These are phyloP conservation scores for Connochaetes taurinus DNA, from an alignment of 2,113 vertebrate genomes.

Conservation along the genomic window DNA sequence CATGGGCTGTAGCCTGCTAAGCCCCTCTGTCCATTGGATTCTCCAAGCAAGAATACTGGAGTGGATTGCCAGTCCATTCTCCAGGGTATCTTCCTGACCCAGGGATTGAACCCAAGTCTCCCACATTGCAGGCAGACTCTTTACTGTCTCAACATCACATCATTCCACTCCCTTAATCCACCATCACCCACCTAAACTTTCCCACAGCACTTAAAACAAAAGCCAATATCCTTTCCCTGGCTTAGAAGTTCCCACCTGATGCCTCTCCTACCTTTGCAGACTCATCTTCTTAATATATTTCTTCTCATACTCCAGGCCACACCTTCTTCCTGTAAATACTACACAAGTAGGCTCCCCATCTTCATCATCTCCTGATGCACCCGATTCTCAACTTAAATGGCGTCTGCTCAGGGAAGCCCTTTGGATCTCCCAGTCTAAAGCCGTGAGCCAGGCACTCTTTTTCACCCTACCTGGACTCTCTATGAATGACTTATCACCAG, in stretches of 20 bases:
- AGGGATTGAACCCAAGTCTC: not conserved
- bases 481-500: not conserved
- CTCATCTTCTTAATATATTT: too few species aligned
- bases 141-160: not conserved
- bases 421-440: too few species aligned
- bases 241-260: not conserved
- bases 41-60: not conserved
- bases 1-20: not conserved
- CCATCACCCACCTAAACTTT: not conserved
- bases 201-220: not conserved
- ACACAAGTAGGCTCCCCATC: not conserved
- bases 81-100: not conserved
- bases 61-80: not conserved
- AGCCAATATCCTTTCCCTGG: not conserved
- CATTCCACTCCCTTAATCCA: not conserved
- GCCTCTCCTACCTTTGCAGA: not conserved
- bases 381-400: not conserved
- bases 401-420: not conserved
- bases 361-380: not conserved
- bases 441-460: not conserved
- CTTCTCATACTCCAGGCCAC: rapidly evolving
- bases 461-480: not conserved
- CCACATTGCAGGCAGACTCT: not conserved
- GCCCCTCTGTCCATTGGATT: not conserved
- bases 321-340: not conserved